phyloP scores from a whole-genome alignment of 2,113 vertebrate species.

The Cololabis saira region DNA sequence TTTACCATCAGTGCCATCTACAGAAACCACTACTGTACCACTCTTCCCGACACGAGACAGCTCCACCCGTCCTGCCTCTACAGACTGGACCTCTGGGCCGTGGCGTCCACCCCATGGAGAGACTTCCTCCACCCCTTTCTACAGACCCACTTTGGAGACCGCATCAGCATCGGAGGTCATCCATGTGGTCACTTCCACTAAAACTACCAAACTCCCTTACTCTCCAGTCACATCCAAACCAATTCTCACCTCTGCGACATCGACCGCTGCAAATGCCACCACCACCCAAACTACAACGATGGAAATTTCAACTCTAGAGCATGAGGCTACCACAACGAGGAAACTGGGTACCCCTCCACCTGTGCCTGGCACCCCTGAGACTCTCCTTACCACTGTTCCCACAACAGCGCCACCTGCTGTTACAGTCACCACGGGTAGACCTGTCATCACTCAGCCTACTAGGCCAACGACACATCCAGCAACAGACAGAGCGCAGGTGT shows the following conservation, averaged over 20 bases:
- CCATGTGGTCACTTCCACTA: conserved; percentile 26
- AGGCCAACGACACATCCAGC: conserved; percentile 49
- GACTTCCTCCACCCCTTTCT: conserved; percentile 40
- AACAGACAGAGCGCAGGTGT: conserved; percentile 53
- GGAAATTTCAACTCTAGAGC: conserved; percentile 27
- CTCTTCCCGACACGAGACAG: conserved; percentile 28
- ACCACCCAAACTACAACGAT: conserved; percentile 41
- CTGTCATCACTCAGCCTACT: conserved; percentile 27
- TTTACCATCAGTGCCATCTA: conserved; percentile 11
- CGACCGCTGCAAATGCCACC: conserved; percentile 1
- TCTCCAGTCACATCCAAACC: conserved; percentile 21
- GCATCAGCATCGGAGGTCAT: conserved; percentile 28
- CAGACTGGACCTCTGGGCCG: conserved; percentile 32
- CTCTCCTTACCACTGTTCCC: conserved; percentile 32
- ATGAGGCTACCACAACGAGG: conserved; percentile 34
- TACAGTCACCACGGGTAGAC: conserved; percentile 45
- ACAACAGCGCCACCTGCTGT: conserved; percentile 26
- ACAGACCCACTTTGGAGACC: conserved; percentile 50
- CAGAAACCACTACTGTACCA: conserved; percentile 51
- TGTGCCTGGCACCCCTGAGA: conserved; percentile 26
- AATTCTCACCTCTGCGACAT: conserved; percentile 22
- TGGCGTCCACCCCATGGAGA: conserved; percentile 42
- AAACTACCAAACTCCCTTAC: conserved; percentile 38
- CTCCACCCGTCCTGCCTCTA: conserved; percentile 31
- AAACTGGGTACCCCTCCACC: conserved; percentile 28